Conservation (phyloP, 2,113 vertebrate genomes). For the Nansenia antarctica region DNA sequence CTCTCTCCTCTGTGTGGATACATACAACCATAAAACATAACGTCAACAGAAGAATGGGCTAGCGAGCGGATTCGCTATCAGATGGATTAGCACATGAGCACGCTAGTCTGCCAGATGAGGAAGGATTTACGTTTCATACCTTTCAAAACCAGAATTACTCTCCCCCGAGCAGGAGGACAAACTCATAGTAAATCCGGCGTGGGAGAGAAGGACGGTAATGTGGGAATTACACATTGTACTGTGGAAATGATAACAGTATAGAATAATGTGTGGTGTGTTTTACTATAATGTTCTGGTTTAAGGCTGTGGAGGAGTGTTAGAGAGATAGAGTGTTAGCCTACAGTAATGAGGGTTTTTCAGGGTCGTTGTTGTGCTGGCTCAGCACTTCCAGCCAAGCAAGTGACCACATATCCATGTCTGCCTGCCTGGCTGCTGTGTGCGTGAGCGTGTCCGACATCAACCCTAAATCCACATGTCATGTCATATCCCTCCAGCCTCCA, state of each 20-base stretch:
- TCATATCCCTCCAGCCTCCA: background rate
- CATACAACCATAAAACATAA: too few species aligned
- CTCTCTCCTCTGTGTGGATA: too few species aligned
- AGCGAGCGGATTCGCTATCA: constrained; percentile 3
- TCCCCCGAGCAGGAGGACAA: constrained; percentile 30
- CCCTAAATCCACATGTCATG: background rate
- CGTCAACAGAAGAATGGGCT: background rate
- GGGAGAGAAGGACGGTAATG: constrained; percentile 17
- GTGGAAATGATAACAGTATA: background rate
- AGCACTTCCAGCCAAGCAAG: background rate
- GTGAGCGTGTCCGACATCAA: too few species aligned
- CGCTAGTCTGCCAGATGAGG: constrained; percentile 23
- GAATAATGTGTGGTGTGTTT: background rate
- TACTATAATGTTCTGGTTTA: background rate
- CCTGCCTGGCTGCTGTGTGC: background rate
- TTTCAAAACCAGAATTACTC: constrained; percentile 29
- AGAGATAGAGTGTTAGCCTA: background rate
- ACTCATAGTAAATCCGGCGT: constrained; percentile 15
- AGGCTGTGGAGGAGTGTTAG: too few species aligned
- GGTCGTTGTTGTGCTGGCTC: background rate
- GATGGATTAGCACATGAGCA: constrained; percentile 23
- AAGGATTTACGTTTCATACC: constrained; percentile 39
- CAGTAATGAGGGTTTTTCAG: background rate
- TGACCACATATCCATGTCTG: background rate
- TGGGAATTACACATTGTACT: background rate